Percentiles rank a stretch among this genome's conserved stretches.
Evolutionary conservation across 2,888 invertebrate species (phyloP).

Genomic region (Acronicta aceris): DNA sequence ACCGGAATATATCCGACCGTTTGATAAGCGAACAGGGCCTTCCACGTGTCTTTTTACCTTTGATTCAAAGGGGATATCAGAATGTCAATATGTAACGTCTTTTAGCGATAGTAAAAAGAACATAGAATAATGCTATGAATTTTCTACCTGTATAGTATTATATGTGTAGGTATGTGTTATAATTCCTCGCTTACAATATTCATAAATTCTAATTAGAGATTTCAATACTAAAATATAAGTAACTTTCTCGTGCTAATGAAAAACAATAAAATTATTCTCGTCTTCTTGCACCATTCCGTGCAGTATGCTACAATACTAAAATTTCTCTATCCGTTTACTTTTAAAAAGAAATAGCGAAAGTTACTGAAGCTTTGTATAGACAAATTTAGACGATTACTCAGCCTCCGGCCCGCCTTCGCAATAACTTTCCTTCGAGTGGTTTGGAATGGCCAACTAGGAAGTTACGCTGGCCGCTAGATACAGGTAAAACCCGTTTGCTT

Average conservation of each 20-base stretch:
- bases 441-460: slow-evolving; percentile 61
- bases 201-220: slow-evolving; percentile 4
- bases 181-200: not conserved
- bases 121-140: slow-evolving; percentile 51
- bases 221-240: not conserved
- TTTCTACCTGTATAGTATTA: slow-evolving; percentile 11
- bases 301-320: slow-evolving; percentile 22
- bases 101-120: slow-evolving; percentile 24
- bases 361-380: slow-evolving; percentile 54
- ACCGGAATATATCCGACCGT: slow-evolving; percentile 68
- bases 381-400: slow-evolving; percentile 55
- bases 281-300: not conserved
- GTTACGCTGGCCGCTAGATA: slow-evolving; percentile 40
- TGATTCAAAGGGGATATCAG: slow-evolving; percentile 51
- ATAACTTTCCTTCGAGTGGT: slow-evolving; percentile 68
- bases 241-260: not conserved
- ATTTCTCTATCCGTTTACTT: slow-evolving; percentile 38
- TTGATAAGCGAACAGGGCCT: slow-evolving; percentile 69
- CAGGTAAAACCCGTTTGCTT: slow-evolving; percentile 54
- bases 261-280: not conserved
- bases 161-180: too few species aligned
- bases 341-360: slow-evolving; percentile 56
- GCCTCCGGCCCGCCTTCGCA: slow-evolving; percentile 49
- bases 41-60: slow-evolving; percentile 56
- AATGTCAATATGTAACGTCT: slow-evolving; percentile 46